phyloP scores from a whole-genome alignment of 2,888 invertebrate genomes.

The Heliconius sara region DNA sequence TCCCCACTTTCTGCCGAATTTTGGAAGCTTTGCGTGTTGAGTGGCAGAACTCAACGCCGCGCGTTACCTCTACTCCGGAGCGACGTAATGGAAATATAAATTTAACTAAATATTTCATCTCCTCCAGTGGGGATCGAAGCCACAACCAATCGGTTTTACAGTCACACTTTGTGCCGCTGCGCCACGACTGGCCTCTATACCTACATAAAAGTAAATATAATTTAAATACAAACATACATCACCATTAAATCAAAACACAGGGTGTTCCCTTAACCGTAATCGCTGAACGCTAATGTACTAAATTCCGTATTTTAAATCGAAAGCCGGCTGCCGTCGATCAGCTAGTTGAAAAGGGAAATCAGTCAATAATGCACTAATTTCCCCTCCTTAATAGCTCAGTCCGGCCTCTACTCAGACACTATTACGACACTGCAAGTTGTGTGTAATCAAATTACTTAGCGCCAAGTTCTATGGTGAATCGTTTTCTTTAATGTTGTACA shows the following conservation, averaged over 20 bases:
- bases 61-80: no score
- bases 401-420: conserved; percentile 69
- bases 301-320: conserved; percentile 72
- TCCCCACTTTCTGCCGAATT: no score
- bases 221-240: no score
- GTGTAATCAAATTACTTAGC: conserved; percentile 61
- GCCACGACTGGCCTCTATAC: no score
- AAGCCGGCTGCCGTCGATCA: conserved; percentile 71
- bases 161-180: no score
- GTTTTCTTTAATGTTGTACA: conserved; percentile 20
- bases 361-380: conserved; percentile 84
- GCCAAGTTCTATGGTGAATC: conserved; percentile 29
- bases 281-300: conserved; percentile 62
- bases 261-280: conserved; percentile 28
- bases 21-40: no score
- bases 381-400: conserved; percentile 80
- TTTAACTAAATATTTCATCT: no score
- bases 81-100: no score
- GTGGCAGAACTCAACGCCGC: no score
- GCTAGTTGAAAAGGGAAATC: conserved; percentile 82
- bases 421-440: conserved; percentile 68
- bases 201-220: neutral
- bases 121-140: no score
- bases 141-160: no score
- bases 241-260: neutral